Base-by-base conservation (phyloP, 2,888 invertebrate species). In the Drosophila leonis region DNA sequence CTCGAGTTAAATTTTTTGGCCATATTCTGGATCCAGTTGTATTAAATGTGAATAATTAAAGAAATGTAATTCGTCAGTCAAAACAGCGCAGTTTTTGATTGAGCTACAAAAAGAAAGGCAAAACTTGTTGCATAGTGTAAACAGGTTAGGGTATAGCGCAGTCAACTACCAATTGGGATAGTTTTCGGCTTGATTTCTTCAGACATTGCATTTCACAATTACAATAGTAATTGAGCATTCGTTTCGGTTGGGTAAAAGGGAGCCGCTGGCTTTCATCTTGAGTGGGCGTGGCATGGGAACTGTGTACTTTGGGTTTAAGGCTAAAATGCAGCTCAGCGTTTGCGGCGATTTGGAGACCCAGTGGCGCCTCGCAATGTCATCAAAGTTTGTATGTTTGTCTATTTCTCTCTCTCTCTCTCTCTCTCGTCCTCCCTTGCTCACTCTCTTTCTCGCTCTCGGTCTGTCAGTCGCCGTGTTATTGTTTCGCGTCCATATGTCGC, bases 401-500 rank as follows among this genome's bases (percentile, higher is more conserved):
- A 2, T 2, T 20, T 15, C 13, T 3, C 13, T 15, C 4, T 4
- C 20, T 20, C 6, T 35, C 20, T n/a, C 29, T 1, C 7, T 5
- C 52, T 24, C 20, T 24, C n/a, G n/a, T n/a, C n/a, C 35, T 35
- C 35, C 27, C 9, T 37, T 0, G 0, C 13, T 20, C 8, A 4
- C 24, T 18, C 8, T 20, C 42, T 8, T 6, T 15, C 42, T 7
- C 1, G 2, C 8, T 27, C n/a, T 7, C 9, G 8, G 27, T 42
- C 48, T 41, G 41, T 60, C 42, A 20, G 39, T 9, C 5, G 56
- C 27, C 61, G 29, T 65, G 41, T 65, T 61, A 77, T 78, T 70
- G 78, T 71, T 73, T 59, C 69, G 70, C 86, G 74, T 85, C 88
- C 83, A 88, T 88, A 84, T 88, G 84, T 84, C 83, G 84, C 83